Evolutionary conservation across 2,888 invertebrate genomes (phyloP).

Genomic region (Prenolepis imparis): DNA sequence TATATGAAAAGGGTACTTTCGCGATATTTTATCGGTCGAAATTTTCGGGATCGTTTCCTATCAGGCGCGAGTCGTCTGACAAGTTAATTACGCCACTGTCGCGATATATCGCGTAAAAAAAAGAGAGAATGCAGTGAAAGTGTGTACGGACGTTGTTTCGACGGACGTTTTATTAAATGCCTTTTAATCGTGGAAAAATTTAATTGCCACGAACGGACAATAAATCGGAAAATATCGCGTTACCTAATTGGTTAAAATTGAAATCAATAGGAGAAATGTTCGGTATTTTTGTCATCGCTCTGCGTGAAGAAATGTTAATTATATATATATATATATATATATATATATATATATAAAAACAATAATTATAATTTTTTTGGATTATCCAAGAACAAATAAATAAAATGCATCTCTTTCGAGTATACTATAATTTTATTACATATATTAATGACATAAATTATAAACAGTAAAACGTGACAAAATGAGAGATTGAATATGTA

Average conservation of each 20-base stretch:
- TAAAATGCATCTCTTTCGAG: background rate
- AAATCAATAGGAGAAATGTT: background rate
- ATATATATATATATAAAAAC: background rate
- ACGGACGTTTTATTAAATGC: background rate
- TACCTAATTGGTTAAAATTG: background rate
- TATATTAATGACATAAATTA: background rate
- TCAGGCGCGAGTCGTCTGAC: conserved; percentile 25
- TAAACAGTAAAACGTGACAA: background rate
- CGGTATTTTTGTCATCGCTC: background rate
- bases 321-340: background rate
- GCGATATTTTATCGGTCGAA: conserved; percentile 27
- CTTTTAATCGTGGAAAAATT: conserved; percentile 22
- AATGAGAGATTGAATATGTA: background rate
- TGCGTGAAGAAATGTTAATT: background rate
- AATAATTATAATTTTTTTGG: background rate
- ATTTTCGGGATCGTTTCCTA: background rate
- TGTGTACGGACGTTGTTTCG: background rate
- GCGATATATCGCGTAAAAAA: background rate
- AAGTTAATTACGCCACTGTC: conserved; percentile 36
- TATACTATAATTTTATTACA: background rate
- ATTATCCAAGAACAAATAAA: background rate
- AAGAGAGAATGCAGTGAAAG: background rate
- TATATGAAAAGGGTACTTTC: conserved; percentile 12
- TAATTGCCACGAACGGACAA: background rate
- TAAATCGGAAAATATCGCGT: background rate